phyloP scores from a whole-genome alignment of 2,888 invertebrate species.

The Eumacrocentrus americanus region DNA sequence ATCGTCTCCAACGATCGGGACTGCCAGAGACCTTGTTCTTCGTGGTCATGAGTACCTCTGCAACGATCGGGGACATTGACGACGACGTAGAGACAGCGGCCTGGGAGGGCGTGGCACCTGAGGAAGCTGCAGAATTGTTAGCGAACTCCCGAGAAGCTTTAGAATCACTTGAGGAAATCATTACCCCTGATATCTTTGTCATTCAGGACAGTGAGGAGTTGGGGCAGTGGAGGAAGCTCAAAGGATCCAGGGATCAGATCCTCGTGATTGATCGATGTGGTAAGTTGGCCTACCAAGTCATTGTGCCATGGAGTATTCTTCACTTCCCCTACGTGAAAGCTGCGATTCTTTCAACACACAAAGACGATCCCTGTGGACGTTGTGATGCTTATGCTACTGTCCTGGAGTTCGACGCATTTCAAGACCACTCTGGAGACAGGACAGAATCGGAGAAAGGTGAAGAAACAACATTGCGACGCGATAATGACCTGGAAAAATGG shows the following conservation, averaged over 20 bases:
- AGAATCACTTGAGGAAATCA: conserved; percentile 34
- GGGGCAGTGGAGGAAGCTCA: conserved; percentile 45
- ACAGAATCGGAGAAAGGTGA: not conserved
- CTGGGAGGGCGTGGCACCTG: conserved; percentile 44
- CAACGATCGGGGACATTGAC: conserved; percentile 34
- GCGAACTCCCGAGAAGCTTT: conserved; percentile 28
- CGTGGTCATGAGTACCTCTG: conserved; percentile 38
- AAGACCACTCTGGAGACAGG: not conserved
- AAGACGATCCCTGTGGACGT: conserved; percentile 57
- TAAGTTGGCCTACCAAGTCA: conserved; percentile 55
- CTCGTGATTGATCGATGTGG: conserved; percentile 56
- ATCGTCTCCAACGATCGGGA: conserved; percentile 45
- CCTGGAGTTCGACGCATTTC: not conserved
- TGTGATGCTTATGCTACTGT: conserved; percentile 40
- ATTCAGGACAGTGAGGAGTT: conserved; percentile 45
- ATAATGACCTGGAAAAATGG: not conserved
- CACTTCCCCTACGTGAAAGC: conserved; percentile 59
- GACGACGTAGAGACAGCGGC: conserved; percentile 41
- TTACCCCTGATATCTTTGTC: conserved; percentile 39
- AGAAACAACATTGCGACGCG: not conserved
- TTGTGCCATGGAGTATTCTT: conserved; percentile 58
- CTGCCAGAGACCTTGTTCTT: conserved; percentile 47
- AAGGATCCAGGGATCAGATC: conserved; percentile 49
- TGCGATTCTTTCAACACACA: conserved; percentile 56
- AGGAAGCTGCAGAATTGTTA: conserved; percentile 34